phyloP scores from a whole-genome alignment of 2,888 invertebrate species.

The Chydorus sphaericus region DNA sequence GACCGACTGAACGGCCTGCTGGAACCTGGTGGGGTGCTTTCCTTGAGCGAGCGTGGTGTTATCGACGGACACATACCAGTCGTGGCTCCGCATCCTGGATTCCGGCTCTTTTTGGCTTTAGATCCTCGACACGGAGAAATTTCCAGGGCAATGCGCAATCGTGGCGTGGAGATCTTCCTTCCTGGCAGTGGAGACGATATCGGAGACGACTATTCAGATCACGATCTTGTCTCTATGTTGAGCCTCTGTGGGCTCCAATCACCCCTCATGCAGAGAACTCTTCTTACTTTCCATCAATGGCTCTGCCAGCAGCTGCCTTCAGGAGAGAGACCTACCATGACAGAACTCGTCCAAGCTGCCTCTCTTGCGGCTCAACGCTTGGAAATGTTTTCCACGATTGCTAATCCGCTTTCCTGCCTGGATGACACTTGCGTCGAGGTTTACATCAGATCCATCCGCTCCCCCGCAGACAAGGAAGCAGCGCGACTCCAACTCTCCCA shows the following conservation, averaged over 20 bases:
- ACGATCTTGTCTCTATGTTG: slow-evolving; percentile 40
- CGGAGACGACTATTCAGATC: slow-evolving; percentile 21
- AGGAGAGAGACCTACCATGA: slow-evolving; percentile 34
- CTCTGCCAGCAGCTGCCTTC: neutral
- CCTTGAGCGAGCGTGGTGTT: slow-evolving; percentile 81
- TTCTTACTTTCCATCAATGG: slow-evolving; percentile 35
- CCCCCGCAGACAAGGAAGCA: neutral
- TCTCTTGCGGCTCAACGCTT: slow-evolving; percentile 43
- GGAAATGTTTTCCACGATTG: neutral
- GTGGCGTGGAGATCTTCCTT: slow-evolving; percentile 81
- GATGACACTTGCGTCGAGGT: slow-evolving; percentile 8
- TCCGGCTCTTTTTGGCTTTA: slow-evolving; percentile 86
- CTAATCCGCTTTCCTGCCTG: neutral
- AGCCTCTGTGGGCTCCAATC: slow-evolving; percentile 34
- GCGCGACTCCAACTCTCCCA: neutral
- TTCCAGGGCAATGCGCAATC: slow-evolving; percentile 95
- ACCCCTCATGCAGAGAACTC: slow-evolving; percentile 28
- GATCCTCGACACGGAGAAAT: slow-evolving; percentile 91
- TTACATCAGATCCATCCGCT: slow-evolving; percentile 1
- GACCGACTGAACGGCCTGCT: slow-evolving; percentile 90
- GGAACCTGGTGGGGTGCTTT: slow-evolving; percentile 79
- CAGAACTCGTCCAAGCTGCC: slow-evolving; percentile 48
- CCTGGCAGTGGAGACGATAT: slow-evolving; percentile 22
- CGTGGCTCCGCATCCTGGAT: slow-evolving; percentile 73
- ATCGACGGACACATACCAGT: slow-evolving; percentile 50